These are phyloP conservation scores for Takifugu bimaculatus DNA, from an alignment of 2,113 vertebrate genomes.

Conservation along the genomic window DNA sequence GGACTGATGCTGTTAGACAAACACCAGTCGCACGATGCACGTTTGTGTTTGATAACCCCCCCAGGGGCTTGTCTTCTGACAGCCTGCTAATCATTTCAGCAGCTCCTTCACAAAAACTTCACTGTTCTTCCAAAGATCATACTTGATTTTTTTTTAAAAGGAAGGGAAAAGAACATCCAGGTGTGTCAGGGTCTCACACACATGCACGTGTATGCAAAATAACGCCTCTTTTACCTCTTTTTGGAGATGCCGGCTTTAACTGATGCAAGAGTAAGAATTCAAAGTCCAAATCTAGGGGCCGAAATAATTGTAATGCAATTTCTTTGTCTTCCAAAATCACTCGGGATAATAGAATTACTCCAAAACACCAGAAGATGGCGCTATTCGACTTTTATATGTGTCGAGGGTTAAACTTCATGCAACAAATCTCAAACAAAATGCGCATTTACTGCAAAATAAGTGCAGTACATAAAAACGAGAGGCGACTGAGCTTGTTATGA, in stretches of 20 bases:
- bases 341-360: slow-evolving; percentile 10
- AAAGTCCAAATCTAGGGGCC: too few species aligned
- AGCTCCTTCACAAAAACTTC: slow-evolving; percentile 47
- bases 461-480: too few species aligned
- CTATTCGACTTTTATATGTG: slow-evolving; percentile 19
- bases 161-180: slow-evolving; percentile 1
- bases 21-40: slow-evolving; percentile 25
- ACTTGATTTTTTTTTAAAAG: slow-evolving; percentile 21
- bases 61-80: slow-evolving; percentile 33
- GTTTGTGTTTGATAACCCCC: slow-evolving; percentile 26
- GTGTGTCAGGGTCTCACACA: slow-evolving; percentile 5
- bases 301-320: too few species aligned
- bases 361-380: slow-evolving; percentile 48
- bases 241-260: too few species aligned
- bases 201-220: slow-evolving; percentile 1
- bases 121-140: slow-evolving; percentile 33
- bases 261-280: too few species aligned
- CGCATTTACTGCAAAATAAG: background rate
- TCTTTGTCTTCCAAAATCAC: background rate
- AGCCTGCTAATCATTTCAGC: slow-evolving; percentile 50
- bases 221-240: too few species aligned
- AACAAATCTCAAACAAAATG: background rate
- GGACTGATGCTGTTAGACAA: slow-evolving; percentile 49
- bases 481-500: too few species aligned
- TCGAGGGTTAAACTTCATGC: background rate